Evolutionary conservation across 2,113 vertebrate species (phyloP).

Genomic region (Ranitomeya imitator): DNA sequence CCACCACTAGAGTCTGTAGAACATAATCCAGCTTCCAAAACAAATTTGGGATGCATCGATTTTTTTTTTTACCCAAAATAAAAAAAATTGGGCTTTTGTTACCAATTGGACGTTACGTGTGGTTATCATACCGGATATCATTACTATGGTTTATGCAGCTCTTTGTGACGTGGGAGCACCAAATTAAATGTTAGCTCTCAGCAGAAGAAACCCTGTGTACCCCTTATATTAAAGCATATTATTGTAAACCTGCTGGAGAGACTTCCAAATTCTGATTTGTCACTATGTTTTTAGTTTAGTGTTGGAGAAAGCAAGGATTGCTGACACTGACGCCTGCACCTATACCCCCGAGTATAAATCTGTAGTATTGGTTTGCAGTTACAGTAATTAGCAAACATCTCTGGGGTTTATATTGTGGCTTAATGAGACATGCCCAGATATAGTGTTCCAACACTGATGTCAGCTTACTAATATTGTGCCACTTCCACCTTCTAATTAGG

Average conservation of each 20-base stretch:
- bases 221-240: too few relatives aligned
- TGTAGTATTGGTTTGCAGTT: neutral
- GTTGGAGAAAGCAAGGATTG: neutral
- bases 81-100: too few relatives aligned
- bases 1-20: too few relatives aligned
- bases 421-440: neutral
- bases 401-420: neutral
- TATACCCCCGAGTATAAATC: constrained; percentile 14
- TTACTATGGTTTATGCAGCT: too few relatives aligned
- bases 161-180: too few relatives aligned
- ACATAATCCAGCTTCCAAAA: too few relatives aligned
- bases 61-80: too few relatives aligned
- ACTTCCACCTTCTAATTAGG: constrained; percentile 19
- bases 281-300: neutral
- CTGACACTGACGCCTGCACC: neutral
- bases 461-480: constrained; percentile 20
- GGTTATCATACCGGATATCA: too few relatives aligned
- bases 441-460: constrained; percentile 2
- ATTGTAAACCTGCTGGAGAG: neutral
- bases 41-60: too few relatives aligned
- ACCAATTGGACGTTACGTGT: too few relatives aligned
- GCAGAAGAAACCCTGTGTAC: too few relatives aligned
- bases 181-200: too few relatives aligned
- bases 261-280: neutral
- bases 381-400: constrained; percentile 2